Base-by-base conservation (phyloP, 2,888 invertebrate species). In the Diaperis boleti region DNA sequence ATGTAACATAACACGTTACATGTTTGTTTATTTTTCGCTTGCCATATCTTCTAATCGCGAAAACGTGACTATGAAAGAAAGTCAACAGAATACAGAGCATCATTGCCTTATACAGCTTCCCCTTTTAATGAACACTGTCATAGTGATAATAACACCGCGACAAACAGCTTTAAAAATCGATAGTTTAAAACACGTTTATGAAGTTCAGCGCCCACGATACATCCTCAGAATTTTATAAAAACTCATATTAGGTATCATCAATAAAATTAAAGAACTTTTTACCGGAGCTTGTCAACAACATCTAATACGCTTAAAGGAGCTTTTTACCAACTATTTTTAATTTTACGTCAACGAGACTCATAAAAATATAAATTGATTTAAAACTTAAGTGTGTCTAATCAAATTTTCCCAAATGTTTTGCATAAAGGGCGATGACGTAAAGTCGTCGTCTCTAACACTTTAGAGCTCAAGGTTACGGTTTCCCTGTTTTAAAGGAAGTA, bases 31-130 rank as follows among this genome's bases (percentile, higher is more conserved):
- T 54, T 59, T 15, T 50, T 50, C 52, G 50, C 14, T 49, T 47
- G 31, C 31, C 42, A 52, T 59, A 47, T 29, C 39, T 52, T 62
- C 61, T 55, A 62, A 52, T 61, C 62, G 62, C 62, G 42, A 45
- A 42, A 63, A 64, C 56, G 64, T 61, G 65, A 65, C 59, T 62
- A 47, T 33, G 35, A 47, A 59, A 54, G 57, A 62, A 59, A 57
- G 59, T 62, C 47, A 61, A 65, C 52, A 65, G 56, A 62, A 59
- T 59, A 37, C 52, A 45, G 37, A 62, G 44, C 52, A 56, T 49
- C 47, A 26, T 37, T 41, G 47, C 52, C 41, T 49, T 31, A 17
- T 49, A 49, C 18, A 37, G 41, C 41, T 26, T 49, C 35, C 29
- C 22, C 33, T 45, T 57, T 45, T 57, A 57, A 47, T 47, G 57